phyloP scores from a whole-genome alignment of 2,797 vertebrate genomes.

The Mionectes olivaceus region DNA sequence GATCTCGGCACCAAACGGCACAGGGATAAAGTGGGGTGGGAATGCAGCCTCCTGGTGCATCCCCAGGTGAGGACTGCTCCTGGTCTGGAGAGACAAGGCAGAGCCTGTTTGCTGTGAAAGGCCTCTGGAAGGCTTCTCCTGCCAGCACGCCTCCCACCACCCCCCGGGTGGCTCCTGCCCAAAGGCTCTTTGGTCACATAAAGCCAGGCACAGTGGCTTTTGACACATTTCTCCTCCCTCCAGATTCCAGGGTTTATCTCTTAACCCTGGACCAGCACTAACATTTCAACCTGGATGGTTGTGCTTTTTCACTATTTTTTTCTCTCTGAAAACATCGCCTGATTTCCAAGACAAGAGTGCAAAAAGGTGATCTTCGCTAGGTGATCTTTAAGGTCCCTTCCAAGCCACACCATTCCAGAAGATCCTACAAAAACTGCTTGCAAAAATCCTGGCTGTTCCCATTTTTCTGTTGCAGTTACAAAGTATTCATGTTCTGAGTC shows the following conservation, averaged over 20 bases:
- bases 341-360: background rate
- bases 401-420: background rate
- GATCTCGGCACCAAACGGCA: background rate
- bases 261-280: background rate
- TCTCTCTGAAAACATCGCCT: background rate
- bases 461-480: background rate
- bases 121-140: background rate
- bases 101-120: background rate
- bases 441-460: background rate
- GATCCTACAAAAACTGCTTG: background rate
- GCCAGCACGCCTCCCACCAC: background rate
- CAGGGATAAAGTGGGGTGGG: background rate
- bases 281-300: background rate
- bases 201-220: background rate
- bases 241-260: background rate
- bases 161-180: background rate
- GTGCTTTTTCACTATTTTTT: background rate
- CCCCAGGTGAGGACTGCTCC: fast-evolving
- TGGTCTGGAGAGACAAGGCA: background rate
- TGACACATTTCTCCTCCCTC: background rate
- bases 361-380: background rate
- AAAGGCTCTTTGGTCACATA: background rate
- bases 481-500: background rate
- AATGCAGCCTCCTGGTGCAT: background rate
- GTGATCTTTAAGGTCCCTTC: background rate